phyloP scores from a whole-genome alignment of 2,797 vertebrate genomes.

The Potorous gilbertii region DNA sequence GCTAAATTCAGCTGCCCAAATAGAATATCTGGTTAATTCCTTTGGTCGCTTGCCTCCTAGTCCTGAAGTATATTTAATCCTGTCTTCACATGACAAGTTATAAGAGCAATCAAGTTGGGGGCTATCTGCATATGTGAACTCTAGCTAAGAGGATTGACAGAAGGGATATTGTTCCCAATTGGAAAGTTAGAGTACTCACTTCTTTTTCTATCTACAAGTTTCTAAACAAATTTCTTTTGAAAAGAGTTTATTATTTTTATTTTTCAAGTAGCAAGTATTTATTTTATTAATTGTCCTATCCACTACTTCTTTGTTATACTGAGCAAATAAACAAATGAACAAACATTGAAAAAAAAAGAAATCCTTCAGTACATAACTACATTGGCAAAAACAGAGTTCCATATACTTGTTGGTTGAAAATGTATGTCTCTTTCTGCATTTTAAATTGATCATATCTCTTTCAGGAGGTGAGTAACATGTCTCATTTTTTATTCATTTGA shows the following conservation, averaged over 20 bases:
- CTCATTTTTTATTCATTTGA: not conserved
- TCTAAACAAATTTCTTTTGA: not conserved
- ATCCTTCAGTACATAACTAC: too few species aligned
- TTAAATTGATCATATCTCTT: not conserved
- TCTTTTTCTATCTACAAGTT: not conserved
- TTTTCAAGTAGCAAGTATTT: not conserved
- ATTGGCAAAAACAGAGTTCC: not conserved
- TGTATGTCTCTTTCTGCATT: not conserved
- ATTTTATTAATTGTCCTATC: not conserved
- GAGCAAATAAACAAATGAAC: not conserved
- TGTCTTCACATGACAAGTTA: not conserved
- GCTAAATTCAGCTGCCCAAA: slow-evolving; percentile 14
- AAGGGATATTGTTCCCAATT: not conserved
- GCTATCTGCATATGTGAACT: not conserved
- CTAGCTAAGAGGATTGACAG: not conserved
- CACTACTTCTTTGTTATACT: not conserved
- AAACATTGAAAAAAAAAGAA: not conserved
- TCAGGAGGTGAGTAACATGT: not conserved
- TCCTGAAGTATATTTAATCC: not conserved
- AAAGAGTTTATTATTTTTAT: not conserved
- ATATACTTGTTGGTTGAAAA: not conserved
- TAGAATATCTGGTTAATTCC: not conserved
- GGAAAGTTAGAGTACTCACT: not conserved
- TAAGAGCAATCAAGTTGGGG: not conserved
- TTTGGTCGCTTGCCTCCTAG: not conserved